Conservation (phyloP, 1,140 invertebrate genomes). For the Zophobas atratus region DNA sequence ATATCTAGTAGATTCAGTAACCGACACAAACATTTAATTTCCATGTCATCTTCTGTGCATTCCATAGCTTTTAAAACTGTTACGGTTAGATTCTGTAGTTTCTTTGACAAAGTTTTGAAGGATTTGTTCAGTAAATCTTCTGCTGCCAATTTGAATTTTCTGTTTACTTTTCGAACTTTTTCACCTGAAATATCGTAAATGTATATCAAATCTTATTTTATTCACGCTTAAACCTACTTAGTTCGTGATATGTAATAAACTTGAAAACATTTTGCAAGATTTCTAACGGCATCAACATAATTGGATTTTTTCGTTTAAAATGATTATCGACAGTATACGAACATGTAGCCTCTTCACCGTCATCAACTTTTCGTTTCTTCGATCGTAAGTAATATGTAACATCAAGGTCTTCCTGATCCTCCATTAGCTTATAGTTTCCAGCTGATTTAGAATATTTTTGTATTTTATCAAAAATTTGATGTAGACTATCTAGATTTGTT, state of each 20-base stretch:
- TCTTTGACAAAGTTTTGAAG: conserved; percentile 57
- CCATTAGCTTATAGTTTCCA: conserved; percentile 22
- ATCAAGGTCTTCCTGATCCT: conserved; percentile 21
- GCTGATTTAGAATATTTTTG: conserved; percentile 16
- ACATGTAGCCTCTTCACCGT: conserved; percentile 22
- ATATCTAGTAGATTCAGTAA: conserved; percentile 60
- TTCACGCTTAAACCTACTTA: conserved; percentile 50
- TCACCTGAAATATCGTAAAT: conserved; percentile 51
- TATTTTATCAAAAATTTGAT: conserved; percentile 19
- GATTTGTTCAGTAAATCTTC: conserved; percentile 58
- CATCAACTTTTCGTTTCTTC: conserved; percentile 29
- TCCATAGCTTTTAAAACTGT: conserved; percentile 53
- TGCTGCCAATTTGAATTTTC: conserved; percentile 57
- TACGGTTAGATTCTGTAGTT: conserved; percentile 50
- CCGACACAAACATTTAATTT: conserved; percentile 59
- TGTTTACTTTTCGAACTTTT: conserved; percentile 59
- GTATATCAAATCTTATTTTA: conserved; percentile 3
- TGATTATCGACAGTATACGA: conserved; percentile 8
- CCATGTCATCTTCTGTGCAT: conserved; percentile 60
- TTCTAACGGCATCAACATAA: conserved; percentile 60
- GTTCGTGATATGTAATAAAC: conserved; percentile 59
- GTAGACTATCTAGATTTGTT: conserved; percentile 1
- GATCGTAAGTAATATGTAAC: conserved; percentile 19
- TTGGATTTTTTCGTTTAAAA: conserved; percentile 58
- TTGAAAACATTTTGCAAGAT: conserved; percentile 58